Percentiles rank a stretch among this genome's conserved stretches.
Evolutionary conservation across 2,888 invertebrate genomes (phyloP).

Genomic region (Callyntrura guangdongensis): DNA sequence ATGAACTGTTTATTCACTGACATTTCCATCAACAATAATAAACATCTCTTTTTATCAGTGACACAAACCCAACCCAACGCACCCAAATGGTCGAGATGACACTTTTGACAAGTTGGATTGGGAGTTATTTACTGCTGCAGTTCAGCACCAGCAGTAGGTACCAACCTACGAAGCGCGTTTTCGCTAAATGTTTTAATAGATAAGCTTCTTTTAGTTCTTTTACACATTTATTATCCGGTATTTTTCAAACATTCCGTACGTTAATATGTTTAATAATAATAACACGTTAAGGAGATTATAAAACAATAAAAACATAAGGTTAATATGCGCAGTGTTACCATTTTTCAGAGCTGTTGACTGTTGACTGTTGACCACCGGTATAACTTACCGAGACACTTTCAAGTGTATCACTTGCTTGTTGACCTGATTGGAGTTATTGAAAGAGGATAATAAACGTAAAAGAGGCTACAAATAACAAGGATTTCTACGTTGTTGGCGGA

Average conservation of each 20-base stretch:
- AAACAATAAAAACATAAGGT: not conserved
- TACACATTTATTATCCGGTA: not conserved
- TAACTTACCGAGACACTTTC: not conserved
- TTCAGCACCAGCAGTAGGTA: not conserved
- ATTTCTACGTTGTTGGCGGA: too few relatives aligned
- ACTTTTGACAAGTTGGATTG: conserved; percentile 53
- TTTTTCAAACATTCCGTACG: not conserved
- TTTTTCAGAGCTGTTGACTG: conserved; percentile 13
- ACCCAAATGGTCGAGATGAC: conserved; percentile 68
- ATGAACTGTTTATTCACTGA: conserved; percentile 63
- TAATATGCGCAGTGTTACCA: not conserved
- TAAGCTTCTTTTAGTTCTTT: not conserved
- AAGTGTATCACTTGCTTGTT: conserved; percentile 32
- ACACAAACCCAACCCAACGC: conserved; percentile 75
- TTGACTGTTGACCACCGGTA: too few relatives aligned
- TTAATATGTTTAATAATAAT: conserved; percentile 3
- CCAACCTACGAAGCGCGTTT: not conserved
- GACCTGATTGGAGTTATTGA: conserved; percentile 72
- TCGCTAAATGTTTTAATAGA: not conserved
- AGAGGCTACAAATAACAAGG: not conserved
- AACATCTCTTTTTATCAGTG: conserved; percentile 59
- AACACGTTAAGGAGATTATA: not conserved
- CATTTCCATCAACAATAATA: conserved; percentile 71
- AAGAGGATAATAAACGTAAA: conserved; percentile 36
- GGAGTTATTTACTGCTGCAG: not conserved